These are phyloP conservation scores for Osedax frankpressi DNA, from an alignment of 2,888 invertebrate genomes.

Conservation along the genomic window DNA sequence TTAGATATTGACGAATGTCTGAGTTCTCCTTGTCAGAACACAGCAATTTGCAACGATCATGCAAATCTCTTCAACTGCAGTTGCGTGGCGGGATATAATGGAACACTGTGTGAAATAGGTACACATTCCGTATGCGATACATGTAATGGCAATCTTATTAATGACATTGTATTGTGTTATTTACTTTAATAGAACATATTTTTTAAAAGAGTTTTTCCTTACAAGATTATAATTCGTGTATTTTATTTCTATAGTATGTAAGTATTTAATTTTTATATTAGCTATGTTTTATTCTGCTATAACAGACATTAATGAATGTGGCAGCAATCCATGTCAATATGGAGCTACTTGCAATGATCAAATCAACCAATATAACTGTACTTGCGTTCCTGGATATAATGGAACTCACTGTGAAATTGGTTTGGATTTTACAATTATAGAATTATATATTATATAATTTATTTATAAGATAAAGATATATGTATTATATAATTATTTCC, in stretches of 20 bases:
- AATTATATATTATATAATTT: neutral
- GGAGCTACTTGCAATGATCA: conserved; percentile 4
- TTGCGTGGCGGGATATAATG: neutral
- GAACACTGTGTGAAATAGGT: neutral
- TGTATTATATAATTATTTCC: too few species aligned
- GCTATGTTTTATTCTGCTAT: too few species aligned
- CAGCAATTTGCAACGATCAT: neutral
- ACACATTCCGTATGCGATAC: too few species aligned
- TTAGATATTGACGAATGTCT: neutral
- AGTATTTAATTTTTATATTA: too few species aligned
- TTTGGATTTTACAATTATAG: too few species aligned
- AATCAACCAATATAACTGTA: conserved; percentile 1
- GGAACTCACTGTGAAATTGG: neutral
- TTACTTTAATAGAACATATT: too few species aligned
- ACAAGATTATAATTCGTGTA: too few species aligned
- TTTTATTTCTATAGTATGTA: too few species aligned
- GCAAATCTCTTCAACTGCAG: neutral
- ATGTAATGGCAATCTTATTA: too few species aligned
- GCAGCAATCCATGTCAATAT: neutral
- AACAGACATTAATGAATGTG: conserved; percentile 7
- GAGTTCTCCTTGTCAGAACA: neutral
- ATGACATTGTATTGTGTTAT: too few species aligned
- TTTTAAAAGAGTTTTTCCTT: too few species aligned
- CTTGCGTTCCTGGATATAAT: neutral
- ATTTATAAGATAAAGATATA: neutral